Evolutionary conservation across 1,140 invertebrate species (phyloP), one percentile per base, ranked within the genome.

Genomic region (Aricia agestis): DNA sequence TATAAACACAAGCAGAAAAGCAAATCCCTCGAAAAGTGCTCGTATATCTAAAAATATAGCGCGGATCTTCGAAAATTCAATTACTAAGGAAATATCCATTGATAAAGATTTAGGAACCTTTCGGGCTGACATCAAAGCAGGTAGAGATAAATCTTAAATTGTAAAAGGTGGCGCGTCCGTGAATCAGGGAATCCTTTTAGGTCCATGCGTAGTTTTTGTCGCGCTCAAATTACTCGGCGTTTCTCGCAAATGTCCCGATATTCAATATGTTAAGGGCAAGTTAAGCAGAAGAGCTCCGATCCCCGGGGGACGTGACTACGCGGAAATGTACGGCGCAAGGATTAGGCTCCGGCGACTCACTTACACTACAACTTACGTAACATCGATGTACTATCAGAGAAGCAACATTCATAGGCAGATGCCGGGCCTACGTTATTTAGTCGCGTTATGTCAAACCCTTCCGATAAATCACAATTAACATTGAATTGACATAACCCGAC

Each of bases 261-360:
- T 83, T 84, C 82, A 82, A 84, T 85, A 82, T 82, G 79, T 81
- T 83, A 80, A 79, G 77, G 78, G 77, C 78, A 82, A 77, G 79
- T 82, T 81, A 81, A 78, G 75, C 76, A 73, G 77, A 77, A 82
- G 77, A 76, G 79, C 75, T 79, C 67, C 69, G 59, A 67, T 76
- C 68, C 72, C 66, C 70, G 70, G 69, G 71, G 66, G 57, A 72
- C 69, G 71, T 69, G 73, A 73, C 72, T 74, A 32, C 18, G 65
- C 42, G 67, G 66, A 69, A 69, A 69, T 61, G 72, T 68, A 59
- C 36, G 17, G 52, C 41, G 63, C 15, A 41, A 42, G 45, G 13
- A 13, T 59, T 18, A 17, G 5, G 61, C 32, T n/a, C 7, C 25
- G 10, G 57, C 31, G 18, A 66, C 45, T 17, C 10, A 67, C 36